Conservation (phyloP, 2,797 vertebrate genomes). For the Anas georgica region DNA sequence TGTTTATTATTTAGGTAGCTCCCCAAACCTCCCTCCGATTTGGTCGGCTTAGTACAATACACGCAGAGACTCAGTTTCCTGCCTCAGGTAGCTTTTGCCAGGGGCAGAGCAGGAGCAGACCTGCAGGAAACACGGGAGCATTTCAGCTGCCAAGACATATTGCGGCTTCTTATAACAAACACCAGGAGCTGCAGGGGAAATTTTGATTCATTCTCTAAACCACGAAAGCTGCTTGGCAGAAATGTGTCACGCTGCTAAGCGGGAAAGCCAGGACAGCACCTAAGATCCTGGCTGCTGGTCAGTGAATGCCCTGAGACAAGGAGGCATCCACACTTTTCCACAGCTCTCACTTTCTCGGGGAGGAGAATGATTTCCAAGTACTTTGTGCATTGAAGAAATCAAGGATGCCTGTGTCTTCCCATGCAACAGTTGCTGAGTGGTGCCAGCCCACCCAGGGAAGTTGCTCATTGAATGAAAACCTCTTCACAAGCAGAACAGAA, state of each 20-base stretch:
- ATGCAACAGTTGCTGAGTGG: rapidly evolving
- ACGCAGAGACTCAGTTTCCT: not conserved
- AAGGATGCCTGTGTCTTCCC: not conserved
- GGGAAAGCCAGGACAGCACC: not conserved
- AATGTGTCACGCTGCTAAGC: not conserved
- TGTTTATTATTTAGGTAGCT: not conserved
- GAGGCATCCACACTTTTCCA: not conserved
- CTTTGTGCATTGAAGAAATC: not conserved
- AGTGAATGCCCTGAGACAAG: rapidly evolving
- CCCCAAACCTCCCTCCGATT: not conserved
- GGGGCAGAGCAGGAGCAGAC: not conserved
- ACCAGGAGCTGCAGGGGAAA: not conserved
- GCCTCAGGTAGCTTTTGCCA: not conserved
- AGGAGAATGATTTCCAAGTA: not conserved
- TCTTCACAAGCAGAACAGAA: not conserved
- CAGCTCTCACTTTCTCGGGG: not conserved
- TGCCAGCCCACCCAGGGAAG: not conserved
- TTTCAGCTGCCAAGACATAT: not conserved
- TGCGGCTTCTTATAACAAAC: not conserved
- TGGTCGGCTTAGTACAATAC: not conserved
- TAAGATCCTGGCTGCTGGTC: not conserved
- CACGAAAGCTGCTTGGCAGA: not conserved
- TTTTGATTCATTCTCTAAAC: conserved; percentile 33
- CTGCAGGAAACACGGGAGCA: not conserved
- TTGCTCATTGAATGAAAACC: not conserved